Conservation (phyloP, 2,888 invertebrate genomes). For the Brachycybe producta region DNA sequence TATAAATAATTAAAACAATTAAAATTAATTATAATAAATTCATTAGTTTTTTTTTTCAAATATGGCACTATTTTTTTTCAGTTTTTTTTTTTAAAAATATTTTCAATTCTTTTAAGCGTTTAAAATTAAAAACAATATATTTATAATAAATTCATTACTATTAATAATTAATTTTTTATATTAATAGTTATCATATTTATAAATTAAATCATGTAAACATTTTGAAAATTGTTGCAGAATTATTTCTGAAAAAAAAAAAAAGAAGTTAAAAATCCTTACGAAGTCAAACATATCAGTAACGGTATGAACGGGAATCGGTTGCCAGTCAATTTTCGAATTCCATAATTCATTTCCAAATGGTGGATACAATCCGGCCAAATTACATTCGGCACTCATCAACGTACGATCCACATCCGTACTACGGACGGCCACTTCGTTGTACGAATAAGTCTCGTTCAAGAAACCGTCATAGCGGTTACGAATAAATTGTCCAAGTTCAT, state of each 20-base stretch:
- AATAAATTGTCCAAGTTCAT: conserved; percentile 4
- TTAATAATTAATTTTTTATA: too few relatives aligned
- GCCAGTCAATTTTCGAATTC: conserved; percentile 51
- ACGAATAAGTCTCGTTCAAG: conserved; percentile 3
- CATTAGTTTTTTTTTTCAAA: too few relatives aligned
- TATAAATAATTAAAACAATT: not conserved
- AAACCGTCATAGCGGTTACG: conserved; percentile 3
- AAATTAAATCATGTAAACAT: too few relatives aligned
- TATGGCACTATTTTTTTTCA: too few relatives aligned
- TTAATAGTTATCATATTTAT: too few relatives aligned
- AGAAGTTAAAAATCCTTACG: conserved; percentile 32
- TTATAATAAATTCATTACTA: too few relatives aligned
- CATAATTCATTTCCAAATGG: conserved; percentile 29
- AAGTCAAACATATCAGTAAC: conserved; percentile 52
- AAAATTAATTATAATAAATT: not conserved
- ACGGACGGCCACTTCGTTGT: not conserved
- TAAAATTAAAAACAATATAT: too few relatives aligned
- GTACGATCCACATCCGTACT: conserved; percentile 83
- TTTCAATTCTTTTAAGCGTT: too few relatives aligned
- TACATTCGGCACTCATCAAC: conserved; percentile 41
- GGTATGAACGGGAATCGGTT: conserved; percentile 74
- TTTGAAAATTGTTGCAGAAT: too few relatives aligned
- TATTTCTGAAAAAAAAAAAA: too few relatives aligned
- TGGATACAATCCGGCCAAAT: conserved; percentile 37
- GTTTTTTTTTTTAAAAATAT: not conserved